Evolutionary conservation across 2,888 invertebrate genomes (phyloP), one percentile per base, ranked within the genome.

Genomic region (Dryadula phaetusa): DNA sequence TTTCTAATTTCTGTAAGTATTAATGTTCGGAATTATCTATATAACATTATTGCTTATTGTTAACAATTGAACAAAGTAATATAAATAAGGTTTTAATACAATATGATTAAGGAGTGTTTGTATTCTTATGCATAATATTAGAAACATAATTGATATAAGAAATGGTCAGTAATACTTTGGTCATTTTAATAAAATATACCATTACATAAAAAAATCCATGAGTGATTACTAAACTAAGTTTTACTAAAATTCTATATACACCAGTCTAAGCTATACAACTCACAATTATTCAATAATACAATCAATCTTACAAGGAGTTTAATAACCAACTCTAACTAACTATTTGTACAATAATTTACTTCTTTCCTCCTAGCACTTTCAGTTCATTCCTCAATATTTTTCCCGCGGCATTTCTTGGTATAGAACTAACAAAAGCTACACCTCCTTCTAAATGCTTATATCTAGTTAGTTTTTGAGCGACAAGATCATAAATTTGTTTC

Each of bases 321-420:
- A 8, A 49, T 2, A 28, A 52, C 16, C 32, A 32, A 32, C n/a
- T n/a, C n/a, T n/a, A n/a, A n/a, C n/a, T n/a, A n/a, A n/a, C n/a
- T n/a, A n/a, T n/a, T n/a, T n/a, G n/a, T n/a, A 37, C 0, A 32
- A 18, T 0, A 7, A 18, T 34, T 65, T 53, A 62, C 32, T 66
- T 53, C 28, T 80, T 79, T 18, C 62, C 72, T 25, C 88, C 86
- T 34, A 92, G 79, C 56, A 93, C 92, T 89, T 94, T 95, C 12
- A 96, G 89, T 85, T 95, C 94, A 72, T 95, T 94, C 72, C 96
- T 93, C 79, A 96, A 83, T 49, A 97, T 96, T 87, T 97, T 97
- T 4, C 97, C 97, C 3, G 96, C 94, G 0, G 94, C 94, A 75
- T 96, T 96, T 81, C 96, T 95, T 0, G 97, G 97, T 76, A 97